Percentiles rank a stretch among this genome's conserved stretches.
Evolutionary conservation across 2,113 vertebrate genomes (phyloP).

Genomic region (Mormyrus iriodes): DNA sequence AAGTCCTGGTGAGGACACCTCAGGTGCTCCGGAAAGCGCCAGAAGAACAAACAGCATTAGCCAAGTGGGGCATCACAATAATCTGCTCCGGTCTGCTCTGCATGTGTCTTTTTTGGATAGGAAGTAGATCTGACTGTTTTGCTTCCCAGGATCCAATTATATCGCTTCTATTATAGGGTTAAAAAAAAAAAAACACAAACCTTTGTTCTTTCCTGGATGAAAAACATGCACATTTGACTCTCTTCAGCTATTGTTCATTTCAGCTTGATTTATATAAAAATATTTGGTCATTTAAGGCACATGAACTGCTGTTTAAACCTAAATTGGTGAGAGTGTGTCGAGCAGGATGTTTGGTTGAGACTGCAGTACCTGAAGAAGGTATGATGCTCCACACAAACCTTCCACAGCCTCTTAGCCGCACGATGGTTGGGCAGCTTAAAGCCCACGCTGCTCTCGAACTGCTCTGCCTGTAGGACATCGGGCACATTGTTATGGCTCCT

Average conservation of each 20-base stretch:
- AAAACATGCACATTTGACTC: background rate
- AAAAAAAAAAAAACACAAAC: too few relatives aligned
- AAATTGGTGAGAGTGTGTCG: background rate
- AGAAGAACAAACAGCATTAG: constrained; percentile 5
- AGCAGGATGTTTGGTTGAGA: background rate
- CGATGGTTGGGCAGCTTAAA: constrained; percentile 95
- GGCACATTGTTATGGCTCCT: constrained; percentile 37
- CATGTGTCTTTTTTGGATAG: background rate
- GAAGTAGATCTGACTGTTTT: background rate
- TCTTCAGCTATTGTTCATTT: background rate
- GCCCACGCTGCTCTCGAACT: constrained; percentile 97
- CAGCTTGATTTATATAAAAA: background rate
- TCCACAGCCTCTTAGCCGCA: constrained; percentile 92
- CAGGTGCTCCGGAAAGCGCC: constrained; percentile 7
- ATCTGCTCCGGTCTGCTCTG: background rate
- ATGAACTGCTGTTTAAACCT: background rate
- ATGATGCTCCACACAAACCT: constrained; percentile 97
- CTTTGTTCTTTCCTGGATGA: background rate
- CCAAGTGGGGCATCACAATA: background rate
- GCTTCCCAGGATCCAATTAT: background rate
- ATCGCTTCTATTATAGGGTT: background rate
- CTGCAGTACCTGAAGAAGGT: constrained; percentile 89
- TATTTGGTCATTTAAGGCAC: background rate
- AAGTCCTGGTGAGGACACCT: background rate
- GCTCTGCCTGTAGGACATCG: constrained; percentile 73